These are phyloP conservation scores for Pristiophorus japonicus DNA, from an alignment of 2,113 vertebrate genomes.

Conservation along the genomic window DNA sequence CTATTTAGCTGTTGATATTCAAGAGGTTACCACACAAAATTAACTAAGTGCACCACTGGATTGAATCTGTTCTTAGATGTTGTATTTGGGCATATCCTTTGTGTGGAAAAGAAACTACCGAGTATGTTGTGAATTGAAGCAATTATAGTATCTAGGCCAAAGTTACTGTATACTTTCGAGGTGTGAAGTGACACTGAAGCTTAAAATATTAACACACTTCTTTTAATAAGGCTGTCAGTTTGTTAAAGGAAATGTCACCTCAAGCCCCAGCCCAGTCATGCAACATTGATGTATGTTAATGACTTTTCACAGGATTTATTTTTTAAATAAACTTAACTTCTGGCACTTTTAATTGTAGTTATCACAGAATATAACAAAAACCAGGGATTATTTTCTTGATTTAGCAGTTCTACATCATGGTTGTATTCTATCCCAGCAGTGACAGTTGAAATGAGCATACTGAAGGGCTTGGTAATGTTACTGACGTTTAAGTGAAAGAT, in stretches of 20 bases:
- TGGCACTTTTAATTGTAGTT: background rate
- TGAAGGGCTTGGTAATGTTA: background rate
- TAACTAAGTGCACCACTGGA: background rate
- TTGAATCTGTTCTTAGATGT: background rate
- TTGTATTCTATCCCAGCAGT: background rate
- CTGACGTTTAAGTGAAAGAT: background rate
- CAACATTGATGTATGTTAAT: background rate
- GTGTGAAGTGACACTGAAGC: background rate
- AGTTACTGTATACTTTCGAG: background rate
- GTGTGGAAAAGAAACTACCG: background rate
- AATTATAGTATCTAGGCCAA: too few species aligned
- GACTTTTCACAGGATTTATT: background rate
- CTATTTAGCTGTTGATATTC: background rate
- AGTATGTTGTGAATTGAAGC: background rate
- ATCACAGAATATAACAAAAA: background rate
- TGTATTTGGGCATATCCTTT: background rate
- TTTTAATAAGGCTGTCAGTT: background rate
- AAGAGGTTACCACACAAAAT: background rate
- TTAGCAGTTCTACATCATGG: background rate
- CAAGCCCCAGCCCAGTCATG: background rate
- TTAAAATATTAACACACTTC: background rate
- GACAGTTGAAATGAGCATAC: background rate
- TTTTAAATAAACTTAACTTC: background rate
- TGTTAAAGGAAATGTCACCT: background rate
- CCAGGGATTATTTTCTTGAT: background rate